phyloP scores from a whole-genome alignment of 1,140 invertebrate genomes.

The Pantala flavescens region DNA sequence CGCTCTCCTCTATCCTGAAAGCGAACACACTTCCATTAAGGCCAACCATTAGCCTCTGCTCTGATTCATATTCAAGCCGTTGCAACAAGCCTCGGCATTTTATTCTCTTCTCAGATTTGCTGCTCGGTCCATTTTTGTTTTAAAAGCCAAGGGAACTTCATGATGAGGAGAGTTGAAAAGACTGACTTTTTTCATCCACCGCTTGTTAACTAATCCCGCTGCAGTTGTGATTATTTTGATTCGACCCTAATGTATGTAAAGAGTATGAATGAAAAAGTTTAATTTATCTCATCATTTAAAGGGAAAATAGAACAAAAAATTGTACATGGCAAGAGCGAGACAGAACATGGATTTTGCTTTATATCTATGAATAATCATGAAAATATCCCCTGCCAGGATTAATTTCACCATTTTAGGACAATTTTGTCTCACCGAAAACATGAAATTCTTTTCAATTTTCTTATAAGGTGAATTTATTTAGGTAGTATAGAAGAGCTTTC shows the following conservation, averaged over 20 bases:
- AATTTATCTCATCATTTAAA: background rate
- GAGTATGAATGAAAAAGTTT: background rate
- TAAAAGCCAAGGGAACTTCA: background rate
- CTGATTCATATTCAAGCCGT: background rate
- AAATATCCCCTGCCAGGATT: too few species aligned
- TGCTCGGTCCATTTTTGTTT: background rate
- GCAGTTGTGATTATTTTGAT: background rate
- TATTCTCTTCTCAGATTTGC: background rate
- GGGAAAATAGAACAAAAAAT: background rate
- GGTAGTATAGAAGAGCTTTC: too few species aligned
- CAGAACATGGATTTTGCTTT: background rate
- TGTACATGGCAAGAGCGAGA: background rate
- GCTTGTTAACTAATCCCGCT: background rate
- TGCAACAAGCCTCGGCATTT: background rate
- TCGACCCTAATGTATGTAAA: conserved; percentile 1
- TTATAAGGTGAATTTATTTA: too few species aligned
- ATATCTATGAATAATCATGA: too few species aligned
- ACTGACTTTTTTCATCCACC: conserved; percentile 5
- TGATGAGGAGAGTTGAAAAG: background rate
- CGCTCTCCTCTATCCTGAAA: conserved; percentile 20
- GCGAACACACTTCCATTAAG: conserved; percentile 15
- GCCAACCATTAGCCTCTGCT: background rate
- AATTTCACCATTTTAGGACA: too few species aligned
- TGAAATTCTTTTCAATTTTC: too few species aligned
- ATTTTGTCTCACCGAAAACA: too few species aligned